Evolutionary conservation across 2,888 invertebrate genomes (phyloP), one percentile per base, ranked within the genome.

Genomic region (Holacanthella duospinosa): DNA sequence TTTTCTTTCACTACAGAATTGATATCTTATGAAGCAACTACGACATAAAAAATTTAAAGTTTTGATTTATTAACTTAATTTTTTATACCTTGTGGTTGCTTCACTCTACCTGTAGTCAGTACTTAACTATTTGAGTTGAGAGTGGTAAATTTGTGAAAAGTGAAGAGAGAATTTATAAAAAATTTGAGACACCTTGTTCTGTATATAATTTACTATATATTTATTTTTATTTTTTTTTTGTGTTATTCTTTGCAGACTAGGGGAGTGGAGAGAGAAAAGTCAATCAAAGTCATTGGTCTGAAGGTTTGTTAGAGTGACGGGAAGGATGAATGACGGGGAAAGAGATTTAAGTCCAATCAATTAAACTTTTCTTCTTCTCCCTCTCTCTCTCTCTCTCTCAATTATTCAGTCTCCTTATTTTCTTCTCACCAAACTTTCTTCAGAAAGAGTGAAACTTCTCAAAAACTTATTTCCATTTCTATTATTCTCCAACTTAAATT

Each of bases 261-360:
- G 16, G 36, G 36, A n/a, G 4, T n/a, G 48, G 4, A 21, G 36
- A 36, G 36, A 16, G 21, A 21, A 48, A 9, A 48, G 48, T 48
- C 48, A 48, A 48, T 48, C 48, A 48, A 48, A 48, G 48, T 48
- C 48, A 48, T n/a, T n/a, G n/a, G n/a, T n/a, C n/a, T n/a, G 48
- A 48, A n/a, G 48, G 48, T 16, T 48, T 9, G 48, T n/a, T 4
- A 48, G n/a, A 21, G 48, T n/a, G 48, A 21, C 6, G 48, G n/a
- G n/a, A 48, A 16, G 48, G 48, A 48, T 48, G 48, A 48, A n/a
- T 48, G 48, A 48, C 48, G 21, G 48, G 21, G 48, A 48, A 9
- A 21, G 21, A 48, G 48, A 48, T 48, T 48, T 48, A n/a, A 48
- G 48, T 21, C 12, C 21, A 48, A 48, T 48, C 48, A 48, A 48